Conservation (phyloP, 1,140 invertebrate species). For the Drosophila persimilis region DNA sequence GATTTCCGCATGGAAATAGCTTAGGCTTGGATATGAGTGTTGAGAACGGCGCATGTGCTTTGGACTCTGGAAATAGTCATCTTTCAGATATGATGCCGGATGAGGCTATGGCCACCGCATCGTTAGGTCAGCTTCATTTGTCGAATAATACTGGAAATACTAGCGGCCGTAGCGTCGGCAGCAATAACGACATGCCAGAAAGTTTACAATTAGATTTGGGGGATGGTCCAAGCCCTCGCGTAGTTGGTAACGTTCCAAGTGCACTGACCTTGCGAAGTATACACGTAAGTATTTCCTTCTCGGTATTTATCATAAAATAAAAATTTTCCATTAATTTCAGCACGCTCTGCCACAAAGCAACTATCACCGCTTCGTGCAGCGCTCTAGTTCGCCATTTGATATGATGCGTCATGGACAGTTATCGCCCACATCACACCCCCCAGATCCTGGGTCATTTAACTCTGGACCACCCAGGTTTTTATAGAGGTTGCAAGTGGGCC, state of each 20-base stretch:
- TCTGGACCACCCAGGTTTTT: conserved; percentile 81
- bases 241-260: conserved; percentile 64
- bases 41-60: too few species aligned
- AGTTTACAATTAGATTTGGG: conserved; percentile 90
- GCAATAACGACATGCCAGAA: conserved; percentile 70
- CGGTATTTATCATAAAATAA: not conserved
- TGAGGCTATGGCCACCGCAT: too few species aligned
- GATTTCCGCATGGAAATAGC: too few species aligned
- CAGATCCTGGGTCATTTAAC: conserved; percentile 75
- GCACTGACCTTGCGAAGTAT: conserved; percentile 68
- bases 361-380: conserved; percentile 78
- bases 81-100: too few species aligned
- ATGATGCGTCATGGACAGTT: conserved; percentile 70
- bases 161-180: conserved; percentile 36
- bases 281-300: conserved; percentile 49
- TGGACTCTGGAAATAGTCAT: too few species aligned
- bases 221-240: conserved; percentile 87
- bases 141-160: conserved; percentile 1
- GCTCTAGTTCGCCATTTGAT: conserved; percentile 77
- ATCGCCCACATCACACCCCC: conserved; percentile 68
- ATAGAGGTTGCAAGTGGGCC: conserved; percentile 81
- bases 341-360: conserved; percentile 74
- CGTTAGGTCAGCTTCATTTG: too few species aligned
- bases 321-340: conserved; percentile 23
- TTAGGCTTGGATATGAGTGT: too few species aligned